Evolutionary conservation across 2,888 invertebrate species (phyloP).

Genomic region (Pedicia rivosa): DNA sequence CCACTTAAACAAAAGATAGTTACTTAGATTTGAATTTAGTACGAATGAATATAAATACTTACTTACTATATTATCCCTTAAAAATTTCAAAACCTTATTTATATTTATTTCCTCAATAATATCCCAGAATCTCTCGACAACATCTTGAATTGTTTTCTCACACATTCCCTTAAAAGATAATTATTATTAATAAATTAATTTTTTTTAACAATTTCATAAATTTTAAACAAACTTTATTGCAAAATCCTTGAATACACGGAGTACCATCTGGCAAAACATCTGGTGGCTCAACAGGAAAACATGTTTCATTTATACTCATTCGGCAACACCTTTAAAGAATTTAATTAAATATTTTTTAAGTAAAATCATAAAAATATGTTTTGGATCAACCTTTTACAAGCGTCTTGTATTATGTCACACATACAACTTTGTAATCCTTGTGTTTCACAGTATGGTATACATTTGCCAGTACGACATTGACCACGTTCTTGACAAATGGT

Average conservation of each 20-base stretch:
- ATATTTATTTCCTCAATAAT: conserved; percentile 94
- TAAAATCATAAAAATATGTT: not conserved
- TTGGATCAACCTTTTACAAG: conserved; percentile 54
- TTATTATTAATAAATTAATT: conserved; percentile 2
- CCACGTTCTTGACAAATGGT: conserved; percentile 85
- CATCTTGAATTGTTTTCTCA: conserved; percentile 87
- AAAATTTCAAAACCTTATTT: conserved; percentile 74
- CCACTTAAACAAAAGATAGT: conserved; percentile 19
- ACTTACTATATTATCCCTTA: conserved; percentile 87
- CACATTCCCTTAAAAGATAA: conserved; percentile 61
- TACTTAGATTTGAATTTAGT: not conserved
- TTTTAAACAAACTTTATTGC: conserved; percentile 55
- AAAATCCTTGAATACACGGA: conserved; percentile 93
- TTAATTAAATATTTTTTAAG: not conserved
- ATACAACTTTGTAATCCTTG: conserved; percentile 88
- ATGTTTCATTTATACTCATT: conserved; percentile 79
- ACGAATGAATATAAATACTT: conserved; percentile 23
- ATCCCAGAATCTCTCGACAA: conserved; percentile 93
- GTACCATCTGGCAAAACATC: conserved; percentile 87
- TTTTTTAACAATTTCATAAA: conserved; percentile 1
- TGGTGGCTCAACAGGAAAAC: conserved; percentile 74
- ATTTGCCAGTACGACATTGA: conserved; percentile 77
- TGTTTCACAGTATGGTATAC: conserved; percentile 89
- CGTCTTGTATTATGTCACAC: conserved; percentile 85
- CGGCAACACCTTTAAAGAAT: conserved; percentile 52